A percentile compares a stretch with the other conserved stretches of the same genome.
Conservation (phyloP, 2,113 vertebrate genomes). For the Onychorhynchus coronatus region DNA sequence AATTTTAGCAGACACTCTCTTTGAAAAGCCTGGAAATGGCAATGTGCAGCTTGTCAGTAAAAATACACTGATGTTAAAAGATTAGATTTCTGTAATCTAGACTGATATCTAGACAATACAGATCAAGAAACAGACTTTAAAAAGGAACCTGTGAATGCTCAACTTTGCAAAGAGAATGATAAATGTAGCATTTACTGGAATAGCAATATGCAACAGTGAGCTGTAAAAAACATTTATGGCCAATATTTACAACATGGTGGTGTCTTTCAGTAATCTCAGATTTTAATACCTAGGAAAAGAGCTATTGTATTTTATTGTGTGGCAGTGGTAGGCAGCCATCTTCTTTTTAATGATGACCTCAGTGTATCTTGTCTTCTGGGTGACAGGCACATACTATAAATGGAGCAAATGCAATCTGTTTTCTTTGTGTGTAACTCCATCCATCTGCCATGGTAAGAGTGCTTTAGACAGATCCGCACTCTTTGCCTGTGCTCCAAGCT, state of each 20-base stretch:
- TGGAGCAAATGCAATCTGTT: constrained; percentile 33
- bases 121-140: neutral
- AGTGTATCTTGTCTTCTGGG: constrained; percentile 6
- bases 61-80: neutral
- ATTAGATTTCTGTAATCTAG: neutral
- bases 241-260: neutral
- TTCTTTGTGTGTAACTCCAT: constrained; percentile 41
- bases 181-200: neutral
- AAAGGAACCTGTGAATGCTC: neutral
- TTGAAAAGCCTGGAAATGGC: neutral
- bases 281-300: neutral
- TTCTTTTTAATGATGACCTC: constrained; percentile 13
- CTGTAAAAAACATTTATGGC: neutral
- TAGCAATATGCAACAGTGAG: neutral
- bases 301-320: neutral
- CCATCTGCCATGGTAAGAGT: constrained; percentile 51
- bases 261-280: neutral
- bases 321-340: neutral
- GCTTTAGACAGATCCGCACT: constrained; percentile 47
- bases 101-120: neutral
- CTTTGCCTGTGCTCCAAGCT: constrained; percentile 31
- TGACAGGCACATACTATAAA: neutral
- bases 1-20: neutral
- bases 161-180: neutral
- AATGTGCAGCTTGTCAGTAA: neutral